Evolutionary conservation across 2,797 vertebrate genomes (phyloP), one percentile per base, ranked within the genome.

Genomic region (Glossophaga mutica): DNA sequence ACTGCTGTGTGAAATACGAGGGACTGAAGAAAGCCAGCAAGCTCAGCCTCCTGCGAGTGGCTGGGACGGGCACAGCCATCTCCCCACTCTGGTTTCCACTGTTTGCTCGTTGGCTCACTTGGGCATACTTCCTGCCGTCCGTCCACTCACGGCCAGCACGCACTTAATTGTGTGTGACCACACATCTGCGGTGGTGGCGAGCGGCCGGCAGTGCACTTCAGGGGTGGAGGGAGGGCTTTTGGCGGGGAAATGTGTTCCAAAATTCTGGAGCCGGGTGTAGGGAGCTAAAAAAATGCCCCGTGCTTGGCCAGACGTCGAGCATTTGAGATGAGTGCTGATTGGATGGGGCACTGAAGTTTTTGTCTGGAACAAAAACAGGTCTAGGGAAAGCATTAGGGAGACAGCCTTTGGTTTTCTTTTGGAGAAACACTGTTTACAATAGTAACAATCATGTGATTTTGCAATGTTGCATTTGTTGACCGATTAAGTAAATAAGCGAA

Each of bases 401-500:
- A 77, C 14, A 24, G 34, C 10, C 81, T 68, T 87, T 78, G 52
- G 11, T 90, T 94, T 93, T 90, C 44, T 62, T 94, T 94, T 87
- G n/a, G 87, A 82, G 90, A 82, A 94, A 68, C 19, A 18, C 77
- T 91, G 81, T 92, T 95, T 96, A 76, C 86, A 62, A 90, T 78
- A 71, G 89, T 73, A 96, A 79, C 55, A 46, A 78, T 74, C 55
- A 15, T 46, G 19, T 84, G 92, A 94, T 74, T 79, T 89, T 90
- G 76, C 93, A 84, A 88, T 77, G 92, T 77, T 57, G 48, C 59
- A 15, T 89, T 92, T 94, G 94, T 93, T 88, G 97, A 90, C 44
- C 62, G 67, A 65, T n/a, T 70, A 48, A 93, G 86, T 96, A 97
- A 97, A 91, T 92, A 94, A 91, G 44, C 29, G 88, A 96, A 70